phyloP scores from a whole-genome alignment of 23 tunicate genomes.

The Styela plicata region DNA sequence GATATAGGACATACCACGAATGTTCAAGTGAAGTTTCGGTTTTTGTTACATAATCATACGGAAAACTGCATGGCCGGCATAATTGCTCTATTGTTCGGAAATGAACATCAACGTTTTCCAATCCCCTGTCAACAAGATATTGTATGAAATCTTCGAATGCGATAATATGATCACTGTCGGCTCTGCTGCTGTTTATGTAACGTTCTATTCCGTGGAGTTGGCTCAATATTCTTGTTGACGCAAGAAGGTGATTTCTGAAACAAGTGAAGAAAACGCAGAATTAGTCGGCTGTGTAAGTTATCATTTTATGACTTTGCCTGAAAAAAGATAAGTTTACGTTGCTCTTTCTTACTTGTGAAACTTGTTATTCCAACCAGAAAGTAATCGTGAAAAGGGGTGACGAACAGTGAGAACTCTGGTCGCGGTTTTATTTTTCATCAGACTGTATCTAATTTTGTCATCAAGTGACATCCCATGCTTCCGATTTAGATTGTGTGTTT shows the following conservation, averaged over 20 bases:
- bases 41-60: conserved; percentile 49
- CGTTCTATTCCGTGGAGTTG: conserved; percentile 29
- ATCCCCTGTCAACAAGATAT: conserved; percentile 38
- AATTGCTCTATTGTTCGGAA: conserved; percentile 43
- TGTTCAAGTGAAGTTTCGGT: conserved; percentile 43
- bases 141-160: conserved; percentile 58
- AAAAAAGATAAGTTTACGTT: too few species aligned
- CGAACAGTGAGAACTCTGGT: conserved; percentile 45
- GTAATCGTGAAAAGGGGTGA: conserved; percentile 51
- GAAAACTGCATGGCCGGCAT: conserved; percentile 45
- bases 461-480: conserved; percentile 20
- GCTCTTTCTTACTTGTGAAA: conserved; percentile 39
- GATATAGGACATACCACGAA: conserved; percentile 40
- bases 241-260: conserved; percentile 38
- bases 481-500: conserved; percentile 34
- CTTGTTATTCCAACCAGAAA: conserved; percentile 68
- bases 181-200: conserved; percentile 24
- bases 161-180: conserved; percentile 48
- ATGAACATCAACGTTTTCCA: conserved; percentile 39
- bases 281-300: too few species aligned
- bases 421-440: conserved; percentile 15
- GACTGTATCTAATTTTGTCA: conserved; percentile 6
- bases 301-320: too few species aligned
- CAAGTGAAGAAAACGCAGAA: too few species aligned
- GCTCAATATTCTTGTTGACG: conserved; percentile 30